Conservation (phyloP, 2,113 vertebrate species). For the Psettodes erumei region DNA sequence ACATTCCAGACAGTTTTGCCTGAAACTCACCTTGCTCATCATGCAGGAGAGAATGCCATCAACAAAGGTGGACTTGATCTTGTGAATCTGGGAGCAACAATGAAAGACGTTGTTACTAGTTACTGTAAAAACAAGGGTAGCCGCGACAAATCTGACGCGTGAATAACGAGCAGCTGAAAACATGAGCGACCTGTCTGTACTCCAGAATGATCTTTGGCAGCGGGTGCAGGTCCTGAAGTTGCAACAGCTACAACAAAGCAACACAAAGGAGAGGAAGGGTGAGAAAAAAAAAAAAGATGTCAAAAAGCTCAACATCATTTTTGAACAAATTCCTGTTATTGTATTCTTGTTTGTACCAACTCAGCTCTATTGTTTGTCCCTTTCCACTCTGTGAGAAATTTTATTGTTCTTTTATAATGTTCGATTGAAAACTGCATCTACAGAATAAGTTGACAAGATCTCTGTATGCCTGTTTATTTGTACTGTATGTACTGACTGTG, state of each 20-base stretch:
- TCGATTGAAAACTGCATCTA: background rate
- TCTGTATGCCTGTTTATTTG: background rate
- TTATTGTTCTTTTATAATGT: background rate
- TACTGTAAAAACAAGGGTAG: background rate
- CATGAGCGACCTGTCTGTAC: conserved; percentile 87
- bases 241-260: conserved; percentile 82
- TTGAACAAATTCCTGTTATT: background rate
- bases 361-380: background rate
- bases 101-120: background rate
- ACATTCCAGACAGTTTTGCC: no score
- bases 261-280: conserved; percentile 3
- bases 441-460: background rate
- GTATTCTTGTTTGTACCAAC: background rate
- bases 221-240: conserved; percentile 90
- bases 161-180: background rate
- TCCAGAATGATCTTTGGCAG: conserved; percentile 92
- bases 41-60: conserved; percentile 87
- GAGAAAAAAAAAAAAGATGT: background rate
- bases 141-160: background rate
- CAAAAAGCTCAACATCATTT: background rate
- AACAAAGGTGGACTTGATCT: conserved; percentile 92
- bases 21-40: conserved; percentile 84
- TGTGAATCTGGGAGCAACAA: conserved; percentile 85
- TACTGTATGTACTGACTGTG: background rate
- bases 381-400: background rate